phyloP scores from a whole-genome alignment of 2,797 vertebrate genomes.

The Cynodonichthys magdalenae region DNA sequence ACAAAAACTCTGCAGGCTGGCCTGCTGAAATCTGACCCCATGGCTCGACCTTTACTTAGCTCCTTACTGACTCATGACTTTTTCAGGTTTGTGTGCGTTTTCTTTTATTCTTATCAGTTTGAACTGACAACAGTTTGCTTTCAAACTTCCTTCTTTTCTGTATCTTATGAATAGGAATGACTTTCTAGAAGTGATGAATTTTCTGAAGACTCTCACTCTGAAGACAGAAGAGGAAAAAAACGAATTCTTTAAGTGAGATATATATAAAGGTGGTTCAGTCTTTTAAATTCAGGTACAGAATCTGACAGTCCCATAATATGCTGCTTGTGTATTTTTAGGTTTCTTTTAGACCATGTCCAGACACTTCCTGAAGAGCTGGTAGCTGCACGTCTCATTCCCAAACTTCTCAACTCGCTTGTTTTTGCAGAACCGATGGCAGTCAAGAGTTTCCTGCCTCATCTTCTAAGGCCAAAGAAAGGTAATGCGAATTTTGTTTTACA shows the following conservation, averaged over 20 bases:
- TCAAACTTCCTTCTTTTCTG: not conserved
- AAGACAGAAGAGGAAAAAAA: constrained; percentile 98
- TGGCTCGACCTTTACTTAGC: constrained; percentile 84
- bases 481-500: constrained; percentile 19
- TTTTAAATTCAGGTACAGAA: not conserved
- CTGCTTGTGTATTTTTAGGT: constrained; percentile 74
- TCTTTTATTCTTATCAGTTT: not conserved
- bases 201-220: constrained; percentile 93
- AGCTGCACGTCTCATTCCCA: constrained; percentile 89
- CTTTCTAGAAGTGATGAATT: constrained; percentile 95
- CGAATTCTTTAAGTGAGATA: constrained; percentile 98
- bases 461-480: constrained; percentile 94
- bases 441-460: constrained; percentile 97
- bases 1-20: constrained; percentile 85
- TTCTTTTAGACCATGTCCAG: constrained; percentile 91
- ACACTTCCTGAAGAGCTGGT: constrained; percentile 91
- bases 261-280: not conserved
- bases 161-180: constrained; percentile 85
- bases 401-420: constrained; percentile 92
- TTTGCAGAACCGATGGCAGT: constrained; percentile 96
- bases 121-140: not conserved
- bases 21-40: constrained; percentile 85
- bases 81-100: constrained; percentile 87
- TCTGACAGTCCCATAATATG: not conserved
- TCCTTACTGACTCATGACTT: constrained; percentile 89